A percentile compares a stretch with the other conserved stretches of the same genome.
Evolutionary conservation across 2,888 invertebrate genomes (phyloP).

Genomic region (Volucella zonaria): DNA sequence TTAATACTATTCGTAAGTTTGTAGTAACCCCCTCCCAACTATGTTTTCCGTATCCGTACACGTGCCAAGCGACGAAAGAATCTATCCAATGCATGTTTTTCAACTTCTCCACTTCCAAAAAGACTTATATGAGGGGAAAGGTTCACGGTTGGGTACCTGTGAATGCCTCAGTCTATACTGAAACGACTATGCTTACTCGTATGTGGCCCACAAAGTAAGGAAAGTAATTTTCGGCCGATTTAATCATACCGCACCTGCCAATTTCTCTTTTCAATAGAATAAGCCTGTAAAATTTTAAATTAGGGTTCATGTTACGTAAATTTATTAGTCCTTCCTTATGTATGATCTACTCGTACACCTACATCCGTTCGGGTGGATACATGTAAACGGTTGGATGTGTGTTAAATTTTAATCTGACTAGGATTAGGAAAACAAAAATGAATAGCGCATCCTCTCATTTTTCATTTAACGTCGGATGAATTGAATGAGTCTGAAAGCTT

Average conservation of each 20-base stretch:
- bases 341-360: not conserved
- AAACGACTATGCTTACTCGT: too few relatives aligned
- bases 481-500: not conserved
- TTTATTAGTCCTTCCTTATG: constrained; percentile 15
- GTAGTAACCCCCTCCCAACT: constrained; percentile 9
- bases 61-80: constrained; percentile 23
- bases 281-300: constrained; percentile 44
- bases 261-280: constrained; percentile 46
- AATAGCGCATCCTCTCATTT: constrained; percentile 22
- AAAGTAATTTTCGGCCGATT: constrained; percentile 35
- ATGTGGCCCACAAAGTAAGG: not conserved
- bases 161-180: too few relatives aligned
- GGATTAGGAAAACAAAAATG: constrained; percentile 30
- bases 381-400: not conserved
- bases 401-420: constrained; percentile 39
- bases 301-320: constrained; percentile 32
- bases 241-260: constrained; percentile 43
- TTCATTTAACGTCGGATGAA: constrained; percentile 10
- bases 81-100: constrained; percentile 3
- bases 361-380: not conserved
- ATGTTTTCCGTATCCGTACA: constrained; percentile 3
- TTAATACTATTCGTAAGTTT: constrained; percentile 28
- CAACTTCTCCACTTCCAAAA: not conserved
- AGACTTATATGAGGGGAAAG: too few relatives aligned
- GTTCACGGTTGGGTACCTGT: too few relatives aligned